Conservation (phyloP, 2,888 invertebrate species). For the Platycheirus rosarum region DNA sequence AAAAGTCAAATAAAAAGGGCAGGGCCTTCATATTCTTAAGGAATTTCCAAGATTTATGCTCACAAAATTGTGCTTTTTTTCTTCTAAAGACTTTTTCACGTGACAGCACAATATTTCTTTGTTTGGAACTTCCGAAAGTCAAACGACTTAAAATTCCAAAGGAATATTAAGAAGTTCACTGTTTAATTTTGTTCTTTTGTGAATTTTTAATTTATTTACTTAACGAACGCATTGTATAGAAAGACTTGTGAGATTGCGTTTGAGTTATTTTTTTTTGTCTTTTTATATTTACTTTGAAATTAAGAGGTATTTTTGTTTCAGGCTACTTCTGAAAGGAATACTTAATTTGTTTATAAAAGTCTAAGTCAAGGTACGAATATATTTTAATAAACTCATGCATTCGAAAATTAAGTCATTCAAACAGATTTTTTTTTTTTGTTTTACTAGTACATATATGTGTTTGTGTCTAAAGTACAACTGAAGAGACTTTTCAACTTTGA, state of each 20-base stretch:
- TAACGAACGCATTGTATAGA: slow-evolving; percentile 6
- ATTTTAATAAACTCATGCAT: too few species aligned
- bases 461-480: too few species aligned
- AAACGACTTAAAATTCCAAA: slow-evolving; percentile 37
- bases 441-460: too few species aligned
- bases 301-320: neutral
- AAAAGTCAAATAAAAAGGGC: slow-evolving; percentile 12
- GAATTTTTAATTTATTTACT: slow-evolving; percentile 62
- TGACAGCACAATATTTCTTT: slow-evolving; percentile 42
- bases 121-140: slow-evolving; percentile 43
- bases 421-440: too few species aligned
- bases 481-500: too few species aligned
- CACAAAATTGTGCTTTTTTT: neutral
- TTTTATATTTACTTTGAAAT: slow-evolving; percentile 11
- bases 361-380: neutral
- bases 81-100: slow-evolving; percentile 13
- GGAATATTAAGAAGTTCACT: slow-evolving; percentile 61
- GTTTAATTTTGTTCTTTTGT: slow-evolving; percentile 81
- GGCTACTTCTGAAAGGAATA: neutral
- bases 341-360: neutral
- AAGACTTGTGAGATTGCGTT: neutral
- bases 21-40: slow-evolving; percentile 8
- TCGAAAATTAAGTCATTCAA: too few species aligned
- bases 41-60: slow-evolving; percentile 28
- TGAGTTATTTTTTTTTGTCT: neutral